Conservation (phyloP, 2,797 vertebrate genomes). For the Anas bernieri region DNA sequence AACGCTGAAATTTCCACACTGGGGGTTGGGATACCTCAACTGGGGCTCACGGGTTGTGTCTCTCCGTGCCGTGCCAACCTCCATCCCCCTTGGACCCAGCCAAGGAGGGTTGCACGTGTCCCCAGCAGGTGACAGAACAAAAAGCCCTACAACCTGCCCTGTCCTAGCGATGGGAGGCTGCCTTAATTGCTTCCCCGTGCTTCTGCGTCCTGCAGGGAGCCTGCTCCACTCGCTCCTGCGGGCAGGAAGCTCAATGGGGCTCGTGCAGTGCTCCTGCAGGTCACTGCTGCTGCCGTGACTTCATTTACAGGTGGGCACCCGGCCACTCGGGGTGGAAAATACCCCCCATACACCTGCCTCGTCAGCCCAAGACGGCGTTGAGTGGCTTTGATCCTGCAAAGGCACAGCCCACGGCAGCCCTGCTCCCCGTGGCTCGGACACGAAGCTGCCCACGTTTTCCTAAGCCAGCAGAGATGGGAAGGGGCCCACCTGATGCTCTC, state of each 20-base stretch:
- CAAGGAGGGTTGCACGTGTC: background rate
- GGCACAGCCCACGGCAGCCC: background rate
- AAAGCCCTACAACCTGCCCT: accelerated
- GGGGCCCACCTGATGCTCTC: background rate
- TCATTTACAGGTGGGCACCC: background rate
- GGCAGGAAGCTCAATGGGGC: slow-evolving; percentile 18
- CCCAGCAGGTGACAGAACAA: background rate
- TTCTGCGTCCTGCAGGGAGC: background rate
- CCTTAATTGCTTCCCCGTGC: background rate
- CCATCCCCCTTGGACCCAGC: background rate
- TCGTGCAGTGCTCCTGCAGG: background rate
- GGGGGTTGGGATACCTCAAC: background rate
- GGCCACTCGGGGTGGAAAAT: background rate
- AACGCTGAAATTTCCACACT: background rate
- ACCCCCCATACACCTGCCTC: too few relatives aligned
- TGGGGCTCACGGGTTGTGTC: accelerated
- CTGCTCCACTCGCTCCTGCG: background rate
- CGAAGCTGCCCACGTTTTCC: background rate
- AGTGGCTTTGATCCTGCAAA: background rate
- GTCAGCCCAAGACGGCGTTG: background rate
- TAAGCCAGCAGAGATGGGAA: background rate
- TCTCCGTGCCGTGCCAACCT: background rate
- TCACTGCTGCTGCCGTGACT: background rate
- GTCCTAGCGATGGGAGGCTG: background rate
- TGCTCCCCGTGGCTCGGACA: background rate